Base-by-base conservation (phyloP, 53 echinoderm and acorn worm genomes). In the Zoroaster sp. region DNA sequence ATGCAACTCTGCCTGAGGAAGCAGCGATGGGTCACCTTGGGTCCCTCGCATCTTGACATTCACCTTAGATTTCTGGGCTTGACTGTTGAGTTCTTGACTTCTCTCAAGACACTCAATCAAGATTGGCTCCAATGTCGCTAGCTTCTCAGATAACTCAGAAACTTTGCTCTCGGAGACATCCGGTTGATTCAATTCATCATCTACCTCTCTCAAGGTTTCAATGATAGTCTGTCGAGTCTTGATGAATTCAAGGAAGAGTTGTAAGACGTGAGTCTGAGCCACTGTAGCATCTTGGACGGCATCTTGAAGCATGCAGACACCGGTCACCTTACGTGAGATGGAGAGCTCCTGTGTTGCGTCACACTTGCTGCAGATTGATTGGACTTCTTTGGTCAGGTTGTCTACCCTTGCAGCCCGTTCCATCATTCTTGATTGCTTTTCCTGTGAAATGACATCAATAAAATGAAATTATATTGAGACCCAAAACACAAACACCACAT, bases 241-340 rank as follows among this genome's bases (percentile, higher is more conserved):
- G 32, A 85, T 51, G 69, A 94, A 92, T 45, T 92, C 69, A 30
- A 92, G 69, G 75, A 87, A 69, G 73, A 87, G 89, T 42, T 89
- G 40, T 30, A 88, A 18, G 23, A 83, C 76, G 30, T 35, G 23
- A 54, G 51, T 72, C 65, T 91, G 83, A 59, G 75, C 46, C 0
- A 65, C 73, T 36, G 89, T 72, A 13, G 49, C 32, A 45, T 94
- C 91, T 35, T 94, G 88, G 66, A 94, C 79, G 32, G 47, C 25
- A 67, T 94, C 94, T 49, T 83, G 88, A 30, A 77, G 72, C 66
- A 78, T 94, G 66, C 76, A 83, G 31, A 86, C 74, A 39, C 75
- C 91, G 15, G 91, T 83, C 73, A 91, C 91, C 66, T 91, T 88
- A 41, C 88, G 94, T 21, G 94, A 94, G 66, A 88, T 63, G 54